Evolutionary conservation across 1,140 invertebrate species (phyloP), one percentile per base, ranked within the genome.

Genomic region (Camponotus floridanus): DNA sequence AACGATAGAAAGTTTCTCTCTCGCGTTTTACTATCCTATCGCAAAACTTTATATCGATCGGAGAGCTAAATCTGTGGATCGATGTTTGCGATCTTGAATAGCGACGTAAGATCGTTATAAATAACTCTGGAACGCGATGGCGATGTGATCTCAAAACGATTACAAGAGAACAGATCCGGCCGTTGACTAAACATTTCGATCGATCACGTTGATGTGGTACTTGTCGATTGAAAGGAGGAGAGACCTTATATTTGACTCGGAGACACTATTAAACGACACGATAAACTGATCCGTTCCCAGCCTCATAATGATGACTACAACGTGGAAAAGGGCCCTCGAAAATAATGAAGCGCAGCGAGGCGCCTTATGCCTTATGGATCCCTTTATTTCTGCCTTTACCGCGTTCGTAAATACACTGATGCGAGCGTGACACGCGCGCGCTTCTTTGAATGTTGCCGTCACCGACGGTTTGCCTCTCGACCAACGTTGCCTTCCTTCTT

Each of bases 391-490:
- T 65, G 67, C 61, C 64, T 73, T 80, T 59, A 80, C 59, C 36
- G 33, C 65, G 36, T 80, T 74, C 45, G 51, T 87, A 87, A 87
- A 87, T 78, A 87, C 45, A 59, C 55, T 61, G 59, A 26, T 26
- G 26, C 26, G 26, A 86, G 73, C 76, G 67, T 55, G 84, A 87
- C 86, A 87, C 74, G 84, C 84, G 76, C 55, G 68, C 39, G 84
- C 84, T 64, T 65, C 86, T 87, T 86, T 87, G 83, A 86, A 87
- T 79, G 64, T 85, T 86, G 36, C 67, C 61, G 65, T 79, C 65
- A 59, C 83, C 59, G 86, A 85, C 83, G 11, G 55, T 59, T 87
- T 51, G 48, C 68, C 33, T 70, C 71, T 59, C 68, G 15, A 8
- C 36, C 31, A 21, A 36, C 64, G 13, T 42, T 31, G 31, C 13